phyloP scores from a whole-genome alignment of 1,140 invertebrate genomes.

The Pectinophora gossypiella region DNA sequence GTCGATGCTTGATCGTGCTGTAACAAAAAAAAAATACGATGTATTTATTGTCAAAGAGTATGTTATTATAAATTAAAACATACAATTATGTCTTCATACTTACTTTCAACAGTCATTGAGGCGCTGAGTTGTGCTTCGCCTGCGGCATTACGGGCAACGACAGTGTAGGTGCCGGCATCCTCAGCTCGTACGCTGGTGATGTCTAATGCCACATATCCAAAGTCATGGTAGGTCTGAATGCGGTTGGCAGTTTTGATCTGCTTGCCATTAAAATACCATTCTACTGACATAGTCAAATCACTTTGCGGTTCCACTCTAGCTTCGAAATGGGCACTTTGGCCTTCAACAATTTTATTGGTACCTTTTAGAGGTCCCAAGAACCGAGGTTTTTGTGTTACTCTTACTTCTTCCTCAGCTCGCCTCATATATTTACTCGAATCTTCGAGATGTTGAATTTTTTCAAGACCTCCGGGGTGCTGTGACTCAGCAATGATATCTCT shows the following conservation, averaged over 20 bases:
- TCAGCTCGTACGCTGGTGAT: constrained; percentile 91
- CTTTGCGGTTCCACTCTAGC: constrained; percentile 94
- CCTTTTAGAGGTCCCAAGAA: constrained; percentile 92
- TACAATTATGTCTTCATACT: constrained; percentile 72
- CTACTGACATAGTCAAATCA: constrained; percentile 90
- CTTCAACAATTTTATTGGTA: constrained; percentile 95
- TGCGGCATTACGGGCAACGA: constrained; percentile 90
- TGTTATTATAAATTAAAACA: constrained; percentile 10
- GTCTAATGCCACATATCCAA: constrained; percentile 96
- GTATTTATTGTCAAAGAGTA: neutral
- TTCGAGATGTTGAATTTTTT: constrained; percentile 93
- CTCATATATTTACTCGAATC: constrained; percentile 84
- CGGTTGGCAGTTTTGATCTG: constrained; percentile 88
- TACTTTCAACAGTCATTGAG: constrained; percentile 91
- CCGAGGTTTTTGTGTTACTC: constrained; percentile 85
- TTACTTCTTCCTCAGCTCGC: constrained; percentile 83
- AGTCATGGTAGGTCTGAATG: constrained; percentile 95
- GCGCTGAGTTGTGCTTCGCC: constrained; percentile 89
- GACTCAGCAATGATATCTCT: constrained; percentile 91
- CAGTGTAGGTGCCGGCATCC: constrained; percentile 91
- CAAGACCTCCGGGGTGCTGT: constrained; percentile 90
- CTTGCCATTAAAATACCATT: constrained; percentile 95
- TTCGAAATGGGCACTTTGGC: constrained; percentile 97
- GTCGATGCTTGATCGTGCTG: constrained; percentile 90
- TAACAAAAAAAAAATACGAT: constrained; percentile 34